Evolutionary conservation across 2,113 vertebrate species (phyloP).

Genomic region (Leucoraja erinaceus): DNA sequence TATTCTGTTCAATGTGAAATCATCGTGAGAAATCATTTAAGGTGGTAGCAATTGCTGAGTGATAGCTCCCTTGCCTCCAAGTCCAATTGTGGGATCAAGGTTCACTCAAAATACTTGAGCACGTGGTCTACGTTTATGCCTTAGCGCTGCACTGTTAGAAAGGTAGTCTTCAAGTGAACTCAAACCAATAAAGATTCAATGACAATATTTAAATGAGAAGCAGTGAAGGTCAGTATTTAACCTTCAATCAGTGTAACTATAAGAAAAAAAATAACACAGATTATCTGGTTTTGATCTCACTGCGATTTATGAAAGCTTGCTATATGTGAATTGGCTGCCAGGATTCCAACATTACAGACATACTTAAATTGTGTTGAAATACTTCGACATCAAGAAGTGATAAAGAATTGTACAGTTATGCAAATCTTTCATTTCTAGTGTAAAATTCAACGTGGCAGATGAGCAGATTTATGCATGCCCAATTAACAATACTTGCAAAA

Average conservation of each 20-base stretch:
- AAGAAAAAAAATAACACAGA: not conserved
- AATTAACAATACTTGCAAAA: slow-evolving; percentile 81
- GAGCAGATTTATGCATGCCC: slow-evolving; percentile 81
- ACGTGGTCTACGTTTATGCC: not conserved
- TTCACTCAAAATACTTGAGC: not conserved
- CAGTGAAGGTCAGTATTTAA: not conserved
- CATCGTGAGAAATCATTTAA: too few relatives aligned
- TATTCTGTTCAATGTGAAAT: too few relatives aligned
- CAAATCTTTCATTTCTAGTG: slow-evolving; percentile 86
- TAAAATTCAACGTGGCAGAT: slow-evolving; percentile 96
- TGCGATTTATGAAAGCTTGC: not conserved
- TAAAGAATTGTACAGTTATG: not conserved
- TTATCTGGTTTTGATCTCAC: not conserved
- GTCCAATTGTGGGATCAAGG: not conserved
- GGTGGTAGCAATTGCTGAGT: not conserved
- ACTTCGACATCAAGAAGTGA: not conserved
- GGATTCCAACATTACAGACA: not conserved
- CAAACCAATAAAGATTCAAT: not conserved
- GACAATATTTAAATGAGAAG: not conserved
- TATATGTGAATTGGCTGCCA: not conserved
- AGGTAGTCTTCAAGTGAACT: too few relatives aligned
- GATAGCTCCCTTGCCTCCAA: not conserved
- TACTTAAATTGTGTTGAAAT: not conserved
- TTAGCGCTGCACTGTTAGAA: not conserved
- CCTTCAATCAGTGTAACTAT: not conserved